Conservation (phyloP, 2,888 invertebrate species). For the Notodonta dromedarius region DNA sequence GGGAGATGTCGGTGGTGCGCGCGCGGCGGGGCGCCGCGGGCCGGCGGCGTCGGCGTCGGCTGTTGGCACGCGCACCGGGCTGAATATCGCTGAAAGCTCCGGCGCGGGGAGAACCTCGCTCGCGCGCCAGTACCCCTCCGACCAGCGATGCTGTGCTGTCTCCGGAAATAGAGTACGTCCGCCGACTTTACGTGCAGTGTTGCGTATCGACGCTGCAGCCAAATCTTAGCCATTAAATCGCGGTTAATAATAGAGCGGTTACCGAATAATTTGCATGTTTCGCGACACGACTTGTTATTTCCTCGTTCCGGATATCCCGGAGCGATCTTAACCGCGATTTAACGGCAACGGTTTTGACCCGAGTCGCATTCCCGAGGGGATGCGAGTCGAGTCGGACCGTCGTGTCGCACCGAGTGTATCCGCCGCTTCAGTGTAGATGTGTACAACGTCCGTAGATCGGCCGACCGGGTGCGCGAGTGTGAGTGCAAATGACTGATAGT, state of each 20-base stretch:
- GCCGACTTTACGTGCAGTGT: constrained; percentile 62
- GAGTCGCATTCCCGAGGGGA: constrained; percentile 68
- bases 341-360: constrained; percentile 58
- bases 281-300: constrained; percentile 18
- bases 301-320: constrained; percentile 14
- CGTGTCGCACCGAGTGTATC: constrained; percentile 38
- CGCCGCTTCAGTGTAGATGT: constrained; percentile 71
- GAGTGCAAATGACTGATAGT: constrained; percentile 82
- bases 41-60: constrained; percentile 46
- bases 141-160: constrained; percentile 85
- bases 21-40: constrained; percentile 15
- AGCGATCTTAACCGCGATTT: constrained; percentile 50
- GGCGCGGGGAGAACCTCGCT: constrained; percentile 61
- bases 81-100: constrained; percentile 69
- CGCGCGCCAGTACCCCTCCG: constrained; percentile 82
- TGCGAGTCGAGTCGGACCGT: constrained; percentile 57
- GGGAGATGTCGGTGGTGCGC: constrained; percentile 22
- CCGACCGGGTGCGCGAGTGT: constrained; percentile 81
- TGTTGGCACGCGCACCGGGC: constrained; percentile 68
- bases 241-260: constrained; percentile 63
- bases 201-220: constrained; percentile 59
- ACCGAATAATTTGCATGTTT: constrained; percentile 41
- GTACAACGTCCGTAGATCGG: constrained; percentile 71
- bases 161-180: constrained; percentile 84
- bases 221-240: constrained; percentile 67